Evolutionary conservation across 2,797 vertebrate genomes (phyloP).

Genomic region (Sebastolobus alascanus): DNA sequence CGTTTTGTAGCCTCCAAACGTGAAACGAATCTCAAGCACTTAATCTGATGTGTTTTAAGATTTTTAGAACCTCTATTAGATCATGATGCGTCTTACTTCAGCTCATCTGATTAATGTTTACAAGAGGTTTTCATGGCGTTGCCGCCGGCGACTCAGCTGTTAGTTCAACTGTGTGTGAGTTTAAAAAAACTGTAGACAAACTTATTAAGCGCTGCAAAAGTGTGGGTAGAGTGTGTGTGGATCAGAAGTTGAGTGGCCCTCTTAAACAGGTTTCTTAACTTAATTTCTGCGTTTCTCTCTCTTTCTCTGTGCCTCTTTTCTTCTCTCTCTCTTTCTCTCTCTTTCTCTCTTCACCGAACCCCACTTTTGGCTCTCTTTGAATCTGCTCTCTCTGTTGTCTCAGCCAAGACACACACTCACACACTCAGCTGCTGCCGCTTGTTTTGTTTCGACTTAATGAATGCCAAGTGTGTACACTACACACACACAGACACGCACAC

Average conservation of each 20-base stretch:
- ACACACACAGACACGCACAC: constrained; percentile 26
- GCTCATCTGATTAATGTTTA: constrained; percentile 36
- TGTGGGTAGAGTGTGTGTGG: constrained; percentile 31
- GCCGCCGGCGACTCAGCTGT: not conserved
- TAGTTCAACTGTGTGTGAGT: constrained; percentile 5
- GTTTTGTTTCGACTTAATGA: constrained; percentile 82
- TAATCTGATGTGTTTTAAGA: constrained; percentile 8
- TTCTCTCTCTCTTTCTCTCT: not conserved
- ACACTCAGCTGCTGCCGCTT: constrained; percentile 79
- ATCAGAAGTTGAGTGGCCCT: constrained; percentile 65
- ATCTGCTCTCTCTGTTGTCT: constrained; percentile 74
- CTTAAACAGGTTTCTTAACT: constrained; percentile 58
- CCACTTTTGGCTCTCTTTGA: constrained; percentile 76
- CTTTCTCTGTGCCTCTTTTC: not conserved
- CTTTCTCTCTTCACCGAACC: constrained; percentile 59
- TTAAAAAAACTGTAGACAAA: constrained; percentile 9
- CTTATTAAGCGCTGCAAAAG: constrained; percentile 8
- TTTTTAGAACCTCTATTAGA: not conserved
- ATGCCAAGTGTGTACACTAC: constrained; percentile 72
- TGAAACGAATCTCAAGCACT: not conserved
- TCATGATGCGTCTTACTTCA: constrained; percentile 12
- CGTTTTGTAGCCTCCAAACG: not conserved
- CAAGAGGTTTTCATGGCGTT: constrained; percentile 8
- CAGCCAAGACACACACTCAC: constrained; percentile 80
- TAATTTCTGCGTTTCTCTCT: constrained; percentile 38